Base-by-base conservation (phyloP, 2,888 invertebrate species). In the Agriotes lineatus region DNA sequence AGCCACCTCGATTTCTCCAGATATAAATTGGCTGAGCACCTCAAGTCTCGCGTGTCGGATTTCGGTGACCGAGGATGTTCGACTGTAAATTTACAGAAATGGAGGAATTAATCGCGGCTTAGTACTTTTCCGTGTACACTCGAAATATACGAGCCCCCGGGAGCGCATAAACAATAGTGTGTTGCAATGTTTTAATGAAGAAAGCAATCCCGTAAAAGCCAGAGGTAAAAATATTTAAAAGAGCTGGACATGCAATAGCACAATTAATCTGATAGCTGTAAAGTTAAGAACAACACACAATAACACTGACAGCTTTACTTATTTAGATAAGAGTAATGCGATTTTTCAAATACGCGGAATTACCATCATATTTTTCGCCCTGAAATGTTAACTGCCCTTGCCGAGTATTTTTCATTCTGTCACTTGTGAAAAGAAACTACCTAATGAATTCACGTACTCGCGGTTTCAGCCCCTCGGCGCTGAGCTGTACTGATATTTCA, bases 231-330 rank as follows among this genome's bases (percentile, higher is more conserved):
- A 72, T 75, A 75, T 75, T 75, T 74, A 74, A 75, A 73, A 72
- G 71, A 67, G 68, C 60, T 65, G 70, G 73, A 73, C 77, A 77
- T 77, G 77, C 77, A 74, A 77, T 74, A 71, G 69, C 67, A 75
- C 75, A 77, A 77, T 77, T 77, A 77, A 77, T 77, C 77, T 77
- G 77, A 77, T 77, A 76, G 75, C 69, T 69, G 69, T 62, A 66
- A 66, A 69, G 69, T 66, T 69, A 69, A 66, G 65, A 66, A 69
- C 66, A 69, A 69, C 66, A 69, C 66, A 69, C 69, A 69, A 69
- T 69, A 69, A 69, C 69, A 69, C 69, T 66, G 69, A 69, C 69
- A 69, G 65, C 57, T 61, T 66, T 62, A 62, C 65, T 69, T 69
- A 69, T 69, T 64, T 68, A 64, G 69, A 69, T 69, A 69, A 69